phyloP scores from a whole-genome alignment of 2,113 vertebrate species.

The Aegotheles bennettii region DNA sequence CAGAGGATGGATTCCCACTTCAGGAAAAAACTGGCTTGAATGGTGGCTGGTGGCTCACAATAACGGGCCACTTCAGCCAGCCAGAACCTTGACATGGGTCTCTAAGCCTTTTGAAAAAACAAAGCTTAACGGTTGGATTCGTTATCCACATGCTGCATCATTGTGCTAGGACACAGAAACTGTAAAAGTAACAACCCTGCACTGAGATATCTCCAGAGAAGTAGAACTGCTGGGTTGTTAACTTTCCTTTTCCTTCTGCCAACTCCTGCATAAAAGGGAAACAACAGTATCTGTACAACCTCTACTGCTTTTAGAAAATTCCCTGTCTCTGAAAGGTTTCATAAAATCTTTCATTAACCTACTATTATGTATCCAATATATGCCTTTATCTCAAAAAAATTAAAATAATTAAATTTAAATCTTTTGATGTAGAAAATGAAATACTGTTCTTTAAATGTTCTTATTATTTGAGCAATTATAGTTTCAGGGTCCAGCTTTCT shows the following conservation, averaged over 20 bases:
- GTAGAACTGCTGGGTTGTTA: not conserved
- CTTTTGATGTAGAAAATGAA: not conserved
- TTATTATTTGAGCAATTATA: not conserved
- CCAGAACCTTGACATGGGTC: not conserved
- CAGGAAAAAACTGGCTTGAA: not conserved
- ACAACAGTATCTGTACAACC: not conserved
- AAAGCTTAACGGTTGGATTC: not conserved
- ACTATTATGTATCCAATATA: not conserved
- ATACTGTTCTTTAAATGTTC: not conserved
- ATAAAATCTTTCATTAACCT: not conserved
- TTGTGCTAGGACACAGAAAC: not conserved
- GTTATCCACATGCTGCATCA: not conserved
- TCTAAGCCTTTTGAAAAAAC: not conserved
- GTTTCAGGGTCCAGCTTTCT: not conserved
- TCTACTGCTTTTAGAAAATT: not conserved
- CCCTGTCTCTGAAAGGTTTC: not conserved
- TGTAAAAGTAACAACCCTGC: not conserved
- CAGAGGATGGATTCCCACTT: not conserved
- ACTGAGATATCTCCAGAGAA: not conserved
- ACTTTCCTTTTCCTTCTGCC: not conserved
- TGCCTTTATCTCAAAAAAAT: not conserved
- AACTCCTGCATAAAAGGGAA: not conserved
- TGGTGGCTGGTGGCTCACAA: not conserved
- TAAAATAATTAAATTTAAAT: not conserved
- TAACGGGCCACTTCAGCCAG: not conserved